Evolutionary conservation across 2,888 invertebrate species (phyloP), one percentile per base, ranked within the genome.

Genomic region (Calliphora vomitoria): DNA sequence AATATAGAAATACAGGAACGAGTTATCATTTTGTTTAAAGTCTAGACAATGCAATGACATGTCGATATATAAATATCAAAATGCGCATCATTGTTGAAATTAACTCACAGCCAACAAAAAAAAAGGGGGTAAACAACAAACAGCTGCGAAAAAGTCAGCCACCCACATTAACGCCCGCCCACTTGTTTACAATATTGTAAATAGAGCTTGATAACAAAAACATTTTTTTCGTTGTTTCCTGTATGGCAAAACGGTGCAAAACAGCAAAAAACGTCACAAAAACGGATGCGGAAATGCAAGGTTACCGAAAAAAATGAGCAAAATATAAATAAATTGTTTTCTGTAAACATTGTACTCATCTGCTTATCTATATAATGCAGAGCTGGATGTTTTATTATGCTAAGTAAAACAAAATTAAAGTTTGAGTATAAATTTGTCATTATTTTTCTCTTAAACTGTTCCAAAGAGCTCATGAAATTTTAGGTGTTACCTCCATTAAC

Each of bases 31-130:
- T 87, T 58, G 75, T 75, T 83, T 60, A 74, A 87, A 79, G 87
- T 87, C 87, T 87, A 87, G 87, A 87, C 87, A 87, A 87, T 71
- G 66, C 76, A 87, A 87, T 84, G 87, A 85, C 82, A 85, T 82
- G 87, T 69, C 85, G 71, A 87, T 87, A 85, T 68, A 84, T 44
- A 71, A 55, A 80, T 41, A 87, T 74, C 82, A 79, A 75, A 85
- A 74, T 69, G 75, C 58, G 69, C 78, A 85, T 85, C 85, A 82
- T 78, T 79, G 74, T 18, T 58, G 4, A 80, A 69, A 75, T 58
- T 50, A 58, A 50, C 50, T 58, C 8, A 18, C 0, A 38, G 44
- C 8, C n/a, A 15, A 55, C 62, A 31, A 8, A 35, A 35, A n/a
- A n/a, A n/a, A n/a, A n/a, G n/a, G n/a, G 6, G 1, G 38, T 1